Evolutionary conservation across 2,113 vertebrate species (phyloP).

Genomic region (Anolis carolinensis): DNA sequence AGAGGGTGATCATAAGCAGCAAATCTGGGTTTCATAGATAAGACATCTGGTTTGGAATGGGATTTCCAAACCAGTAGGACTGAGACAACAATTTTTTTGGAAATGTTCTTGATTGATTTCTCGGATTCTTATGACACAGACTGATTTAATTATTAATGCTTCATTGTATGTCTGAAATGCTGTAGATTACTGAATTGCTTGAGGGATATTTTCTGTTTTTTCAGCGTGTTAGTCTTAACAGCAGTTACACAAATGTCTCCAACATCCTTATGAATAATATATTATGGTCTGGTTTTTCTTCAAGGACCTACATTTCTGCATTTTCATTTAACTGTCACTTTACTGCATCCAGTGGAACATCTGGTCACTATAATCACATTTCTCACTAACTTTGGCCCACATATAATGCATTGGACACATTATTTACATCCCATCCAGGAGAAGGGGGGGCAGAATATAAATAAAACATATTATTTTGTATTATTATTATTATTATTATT

Average conservation of each 20-base stretch:
- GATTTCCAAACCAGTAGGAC: constrained; percentile 8
- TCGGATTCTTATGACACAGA: constrained; percentile 29
- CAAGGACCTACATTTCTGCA: background rate
- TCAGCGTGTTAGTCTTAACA: background rate
- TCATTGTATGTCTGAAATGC: background rate
- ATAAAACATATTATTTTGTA: too few species aligned
- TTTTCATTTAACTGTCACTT: background rate
- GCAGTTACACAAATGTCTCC: background rate
- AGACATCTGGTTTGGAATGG: background rate
- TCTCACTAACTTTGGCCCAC: too few species aligned
- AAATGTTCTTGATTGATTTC: constrained; percentile 16
- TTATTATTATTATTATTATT: too few species aligned
- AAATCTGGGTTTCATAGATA: background rate
- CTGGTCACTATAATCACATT: too few species aligned
- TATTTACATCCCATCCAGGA: too few species aligned
- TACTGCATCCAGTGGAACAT: background rate
- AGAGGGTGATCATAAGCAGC: too few species aligned
- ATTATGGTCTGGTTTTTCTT: background rate
- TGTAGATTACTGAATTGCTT: background rate
- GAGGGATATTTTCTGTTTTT: too few species aligned
- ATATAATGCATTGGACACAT: too few species aligned
- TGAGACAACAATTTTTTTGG: background rate
- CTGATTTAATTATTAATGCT: constrained; percentile 36
- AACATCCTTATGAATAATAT: background rate
- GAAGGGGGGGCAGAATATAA: too few species aligned